Evolutionary conservation across 2,888 invertebrate species (phyloP).

Genomic region (Luperina testacea): DNA sequence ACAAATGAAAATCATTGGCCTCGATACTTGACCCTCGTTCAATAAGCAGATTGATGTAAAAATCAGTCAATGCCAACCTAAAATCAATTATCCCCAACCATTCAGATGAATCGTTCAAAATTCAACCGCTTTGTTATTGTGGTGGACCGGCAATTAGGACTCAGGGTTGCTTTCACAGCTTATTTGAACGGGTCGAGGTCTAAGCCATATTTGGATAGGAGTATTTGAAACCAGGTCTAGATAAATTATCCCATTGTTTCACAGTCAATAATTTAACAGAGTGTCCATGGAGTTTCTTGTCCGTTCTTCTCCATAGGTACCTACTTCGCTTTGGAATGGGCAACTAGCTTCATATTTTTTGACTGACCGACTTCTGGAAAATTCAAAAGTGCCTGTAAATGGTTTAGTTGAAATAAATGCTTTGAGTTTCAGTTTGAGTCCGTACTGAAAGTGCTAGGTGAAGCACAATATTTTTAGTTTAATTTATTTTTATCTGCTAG

Average conservation of each 20-base stretch:
- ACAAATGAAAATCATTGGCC: too few species aligned
- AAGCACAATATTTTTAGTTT: too few species aligned
- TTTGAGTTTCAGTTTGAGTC: too few species aligned
- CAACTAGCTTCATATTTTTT: too few species aligned
- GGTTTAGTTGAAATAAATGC: too few species aligned
- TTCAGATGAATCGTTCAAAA: conserved; percentile 1
- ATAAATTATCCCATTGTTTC: neutral
- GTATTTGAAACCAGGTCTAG: neutral
- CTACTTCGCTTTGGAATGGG: too few species aligned
- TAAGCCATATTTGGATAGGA: conserved; percentile 16
- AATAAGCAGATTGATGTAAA: neutral
- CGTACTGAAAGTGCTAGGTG: too few species aligned
- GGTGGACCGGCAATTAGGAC: conserved; percentile 1
- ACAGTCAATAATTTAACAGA: neutral
- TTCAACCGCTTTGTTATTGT: conserved; percentile 18
- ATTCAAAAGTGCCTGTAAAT: too few species aligned
- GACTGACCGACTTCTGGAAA: too few species aligned
- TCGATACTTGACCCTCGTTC: neutral
- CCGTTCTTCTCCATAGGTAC: too few species aligned
- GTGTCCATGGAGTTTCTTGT: too few species aligned
- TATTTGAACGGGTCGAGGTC: conserved; percentile 1
- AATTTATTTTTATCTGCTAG: too few species aligned
- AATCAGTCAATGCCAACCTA: neutral
- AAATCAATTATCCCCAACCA: neutral
- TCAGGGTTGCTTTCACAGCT: neutral